Evolutionary conservation across 2,888 invertebrate species (phyloP).

Genomic region (Tortricodes alternella): DNA sequence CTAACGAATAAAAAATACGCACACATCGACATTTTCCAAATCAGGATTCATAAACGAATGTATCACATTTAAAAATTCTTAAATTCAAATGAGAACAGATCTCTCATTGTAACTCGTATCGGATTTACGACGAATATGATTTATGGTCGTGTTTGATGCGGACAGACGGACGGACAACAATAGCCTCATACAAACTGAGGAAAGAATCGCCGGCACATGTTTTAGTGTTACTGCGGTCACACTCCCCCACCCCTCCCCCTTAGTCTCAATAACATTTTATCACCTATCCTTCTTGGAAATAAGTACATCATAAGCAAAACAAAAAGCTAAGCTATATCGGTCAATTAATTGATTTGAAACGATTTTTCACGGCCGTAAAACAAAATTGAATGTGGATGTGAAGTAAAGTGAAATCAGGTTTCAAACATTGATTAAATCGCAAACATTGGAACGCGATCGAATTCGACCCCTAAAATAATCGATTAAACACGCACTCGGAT

Average conservation of each 20-base stretch:
- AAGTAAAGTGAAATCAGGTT: conserved; percentile 32
- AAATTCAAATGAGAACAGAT: conserved; percentile 75
- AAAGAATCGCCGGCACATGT: conserved; percentile 60
- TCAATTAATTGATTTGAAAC: conserved; percentile 12
- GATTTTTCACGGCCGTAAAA: background rate
- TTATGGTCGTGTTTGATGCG: conserved; percentile 77
- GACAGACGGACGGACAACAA: conserved; percentile 76
- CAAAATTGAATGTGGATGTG: background rate
- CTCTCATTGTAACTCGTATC: conserved; percentile 75
- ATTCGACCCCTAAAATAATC: conserved; percentile 75
- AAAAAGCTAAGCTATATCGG: background rate
- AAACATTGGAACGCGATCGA: conserved; percentile 40
- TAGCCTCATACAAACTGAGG: conserved; percentile 63
- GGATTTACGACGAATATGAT: conserved; percentile 81
- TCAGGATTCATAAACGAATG: conserved; percentile 41
- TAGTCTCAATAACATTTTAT: conserved; percentile 60
- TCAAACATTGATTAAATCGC: conserved; percentile 47
- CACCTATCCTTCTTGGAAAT: conserved; percentile 61
- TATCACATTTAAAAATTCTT: conserved; percentile 47
- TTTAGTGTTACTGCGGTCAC: conserved; percentile 77
- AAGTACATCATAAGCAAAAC: background rate
- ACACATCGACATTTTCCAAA: background rate
- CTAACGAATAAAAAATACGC: too few species aligned
- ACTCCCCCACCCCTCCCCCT: conserved; percentile 45
- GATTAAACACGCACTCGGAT: conserved; percentile 73